Evolutionary conservation across 1,140 invertebrate genomes (phyloP), one percentile per base, ranked within the genome.

Genomic region (Drosophila pachea): DNA sequence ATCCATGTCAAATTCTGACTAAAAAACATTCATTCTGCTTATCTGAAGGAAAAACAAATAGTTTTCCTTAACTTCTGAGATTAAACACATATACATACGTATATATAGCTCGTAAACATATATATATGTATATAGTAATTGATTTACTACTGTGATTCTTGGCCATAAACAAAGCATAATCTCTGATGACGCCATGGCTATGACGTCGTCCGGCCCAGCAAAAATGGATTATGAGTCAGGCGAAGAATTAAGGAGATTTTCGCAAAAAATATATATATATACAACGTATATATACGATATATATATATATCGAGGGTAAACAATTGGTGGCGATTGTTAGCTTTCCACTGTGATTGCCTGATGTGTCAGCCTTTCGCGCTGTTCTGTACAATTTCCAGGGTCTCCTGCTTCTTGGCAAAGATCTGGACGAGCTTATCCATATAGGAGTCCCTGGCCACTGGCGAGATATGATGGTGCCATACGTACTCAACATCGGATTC

Each of bases 101-200:
- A 22, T 22, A 22, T 22, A 22, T 22, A 3, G 3, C 50, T 43
- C 42, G 16, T 32, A 62, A 52, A 67, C 49, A 38, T 9, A 65
- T 9, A 53, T 16, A 47, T 16, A 31, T 22, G n/a, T 53, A 7
- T 29, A 33, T 35, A 22, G 29, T 9, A 16, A 49, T 14, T 48
- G 8, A 50, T 53, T 12, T 48, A 71, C 69, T 74, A 55, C 73
- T 67, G 33, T 49, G 61, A 61, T 73, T 65, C 47, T 74, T 38
- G 29, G 36, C 22, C 16, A 36, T 77, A 81, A 79, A 76, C 77
- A 79, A 50, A 76, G 40, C 60, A 67, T 60, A 74, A 67, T 60
- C 42, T 36, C 8, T 54, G 48, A 49, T 73, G 76, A 79, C 65
- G 73, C 63, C 68, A 56, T 31, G 14, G 45, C 42, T 56, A 73